Base-by-base conservation (phyloP, 2,888 invertebrate genomes). In the Eutolmus rufibarbis region DNA sequence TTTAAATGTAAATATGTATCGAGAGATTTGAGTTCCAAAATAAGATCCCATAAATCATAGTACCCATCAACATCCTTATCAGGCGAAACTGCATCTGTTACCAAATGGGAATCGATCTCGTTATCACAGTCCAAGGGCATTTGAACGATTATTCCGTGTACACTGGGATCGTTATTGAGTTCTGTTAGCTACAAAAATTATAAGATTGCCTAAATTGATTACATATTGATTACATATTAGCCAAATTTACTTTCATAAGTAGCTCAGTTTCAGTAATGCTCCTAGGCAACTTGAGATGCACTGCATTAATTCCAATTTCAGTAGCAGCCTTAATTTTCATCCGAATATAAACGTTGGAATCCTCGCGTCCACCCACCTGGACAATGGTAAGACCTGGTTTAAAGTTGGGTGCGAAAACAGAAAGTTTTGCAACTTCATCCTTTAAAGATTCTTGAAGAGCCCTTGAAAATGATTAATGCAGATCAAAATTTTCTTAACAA, bases 271-370 rank as follows among this genome's bases (percentile, higher is more conserved):
- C 97, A 0, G 97, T 97, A 81, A 95, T 96, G 37, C 96, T 94
- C 51, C 94, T 94, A 0, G 98, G 96, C 89, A 99, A 93, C 89
- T 96, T 94, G 3, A 98, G 93, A 91, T 98, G 98, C 74, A 95
- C 94, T 0, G 97, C 97, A 31, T 93, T 92, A 85, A 99, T 97
- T 87, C 99, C 99, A 90, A 99, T 97, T 90, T 97, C 97, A 86
- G 94, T 95, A 0, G 99, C 99, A 0, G 98, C 97, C 92, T 96
- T 97, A 87, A 98, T 94, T 93, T 99, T 99, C 96, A 97, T 98
- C 51, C 97, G 94, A 91, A 99, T 99, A 93, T 99, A 99, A 5
- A 99, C 98, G 93, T 99, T 99, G 76, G 99, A 99, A 93, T 99
- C 99, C 92, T 98, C 98, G 0, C 99, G 95, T 1, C 96, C 96